Percentiles rank a stretch among this genome's conserved stretches.
These are phyloP conservation scores for Catagonus wagneri DNA, from an alignment of 2,113 vertebrate species.

Conservation along the genomic window DNA sequence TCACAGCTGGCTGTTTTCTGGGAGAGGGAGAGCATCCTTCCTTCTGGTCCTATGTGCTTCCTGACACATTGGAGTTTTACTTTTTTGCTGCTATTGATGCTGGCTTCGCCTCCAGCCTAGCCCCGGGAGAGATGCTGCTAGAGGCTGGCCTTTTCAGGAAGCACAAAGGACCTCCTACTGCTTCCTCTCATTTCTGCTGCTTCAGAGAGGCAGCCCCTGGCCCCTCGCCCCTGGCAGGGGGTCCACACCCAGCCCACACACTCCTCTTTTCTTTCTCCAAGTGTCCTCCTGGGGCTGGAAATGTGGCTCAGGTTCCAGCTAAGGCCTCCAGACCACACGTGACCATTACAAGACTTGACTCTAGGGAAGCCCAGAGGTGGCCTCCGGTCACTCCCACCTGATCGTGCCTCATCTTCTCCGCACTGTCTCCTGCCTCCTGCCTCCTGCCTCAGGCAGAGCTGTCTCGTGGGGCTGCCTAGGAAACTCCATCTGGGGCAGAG, in stretches of 20 bases:
- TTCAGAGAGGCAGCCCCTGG: background rate
- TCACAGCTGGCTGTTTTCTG: too few species aligned
- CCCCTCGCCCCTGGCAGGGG: background rate
- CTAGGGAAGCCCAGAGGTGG: background rate
- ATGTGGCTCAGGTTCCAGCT: background rate
- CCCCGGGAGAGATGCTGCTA: background rate
- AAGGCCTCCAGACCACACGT: background rate
- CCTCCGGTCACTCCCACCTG: background rate
- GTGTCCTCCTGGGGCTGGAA: background rate
- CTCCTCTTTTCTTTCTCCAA: background rate
- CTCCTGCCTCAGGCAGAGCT: background rate
- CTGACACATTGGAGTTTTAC: background rate
- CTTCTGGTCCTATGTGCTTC: background rate
- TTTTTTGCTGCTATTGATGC: background rate
- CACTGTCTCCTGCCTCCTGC: background rate
- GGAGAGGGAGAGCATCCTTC: background rate
- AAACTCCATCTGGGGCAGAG: background rate
- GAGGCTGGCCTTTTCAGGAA: background rate
- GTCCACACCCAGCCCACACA: too few species aligned
- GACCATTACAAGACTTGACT: background rate
- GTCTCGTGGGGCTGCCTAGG: background rate
- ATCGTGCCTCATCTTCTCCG: accelerated
- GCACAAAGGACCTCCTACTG: background rate
- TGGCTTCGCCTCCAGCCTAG: background rate
- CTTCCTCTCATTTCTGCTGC: background rate